phyloP scores from a whole-genome alignment of 2,113 vertebrate genomes.

The Cyphomyrus discorhynchus region DNA sequence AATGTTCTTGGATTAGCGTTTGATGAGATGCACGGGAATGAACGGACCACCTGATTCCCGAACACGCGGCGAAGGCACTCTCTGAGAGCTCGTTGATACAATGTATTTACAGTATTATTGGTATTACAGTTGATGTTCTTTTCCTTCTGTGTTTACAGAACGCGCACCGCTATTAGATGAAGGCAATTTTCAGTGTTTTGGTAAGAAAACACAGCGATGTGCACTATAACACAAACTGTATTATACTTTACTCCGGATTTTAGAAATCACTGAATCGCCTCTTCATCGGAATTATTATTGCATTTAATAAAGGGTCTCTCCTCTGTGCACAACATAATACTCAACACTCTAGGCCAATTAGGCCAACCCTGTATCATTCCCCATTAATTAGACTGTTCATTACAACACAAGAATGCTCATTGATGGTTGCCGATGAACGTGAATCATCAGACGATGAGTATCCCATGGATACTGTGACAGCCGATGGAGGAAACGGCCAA shows the following conservation, averaged over 20 bases:
- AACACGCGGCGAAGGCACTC: neutral
- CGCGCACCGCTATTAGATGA: neutral
- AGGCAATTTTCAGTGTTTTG: neutral
- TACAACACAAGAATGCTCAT: slow-evolving; percentile 51
- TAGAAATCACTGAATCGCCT: neutral
- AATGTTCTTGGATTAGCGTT: slow-evolving; percentile 41
- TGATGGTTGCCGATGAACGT: slow-evolving; percentile 67
- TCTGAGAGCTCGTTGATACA: neutral
- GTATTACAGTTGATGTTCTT: neutral
- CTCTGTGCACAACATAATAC: neutral
- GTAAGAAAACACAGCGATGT: neutral
- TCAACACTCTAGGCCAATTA: slow-evolving; percentile 5
- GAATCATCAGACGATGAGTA: slow-evolving; percentile 60
- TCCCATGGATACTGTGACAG: slow-evolving; percentile 52
- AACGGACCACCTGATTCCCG: slow-evolving; percentile 39
- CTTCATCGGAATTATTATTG: neutral
- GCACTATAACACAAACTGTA: neutral
- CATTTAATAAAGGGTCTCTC: neutral
- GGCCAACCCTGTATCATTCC: slow-evolving; percentile 61
- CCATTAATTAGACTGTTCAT: slow-evolving; percentile 67
- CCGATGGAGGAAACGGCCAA: slow-evolving; percentile 42
- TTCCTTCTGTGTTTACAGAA: neutral
- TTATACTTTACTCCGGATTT: neutral
- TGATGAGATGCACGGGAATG: slow-evolving; percentile 56
- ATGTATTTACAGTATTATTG: no score